phyloP scores from a whole-genome alignment of 2,888 invertebrate genomes.

The Drosophila sordidapex region DNA sequence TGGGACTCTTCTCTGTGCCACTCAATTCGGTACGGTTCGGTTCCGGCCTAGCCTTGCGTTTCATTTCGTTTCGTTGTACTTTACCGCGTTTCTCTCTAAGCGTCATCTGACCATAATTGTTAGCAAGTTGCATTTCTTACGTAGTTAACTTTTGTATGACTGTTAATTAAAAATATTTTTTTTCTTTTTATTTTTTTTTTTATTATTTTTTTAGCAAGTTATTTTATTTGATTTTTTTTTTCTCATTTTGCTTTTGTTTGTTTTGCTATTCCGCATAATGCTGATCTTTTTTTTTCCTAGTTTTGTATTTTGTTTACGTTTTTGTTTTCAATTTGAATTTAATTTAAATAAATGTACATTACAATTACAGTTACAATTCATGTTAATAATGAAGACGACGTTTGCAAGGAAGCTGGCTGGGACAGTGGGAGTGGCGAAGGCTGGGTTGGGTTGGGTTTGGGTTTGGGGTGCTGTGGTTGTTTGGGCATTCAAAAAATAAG shows the following conservation, averaged over 20 bases:
- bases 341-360: conserved; percentile 74
- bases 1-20: conserved; percentile 1
- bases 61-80: conserved; percentile 57
- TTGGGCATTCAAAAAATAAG: conserved; percentile 26
- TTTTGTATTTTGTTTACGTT: conserved; percentile 47
- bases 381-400: conserved; percentile 23
- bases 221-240: conserved; percentile 54
- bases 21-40: not conserved
- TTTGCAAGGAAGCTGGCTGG: conserved; percentile 1
- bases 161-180: conserved; percentile 51
- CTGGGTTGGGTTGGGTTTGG: no score
- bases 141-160: conserved; percentile 54
- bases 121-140: conserved; percentile 1
- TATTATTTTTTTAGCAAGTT: conserved; percentile 22
- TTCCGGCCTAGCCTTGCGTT: conserved; percentile 21
- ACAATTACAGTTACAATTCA: conserved; percentile 59
- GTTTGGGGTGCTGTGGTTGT: not conserved
- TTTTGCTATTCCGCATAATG: conserved; percentile 52
- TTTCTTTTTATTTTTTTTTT: conserved; percentile 24
- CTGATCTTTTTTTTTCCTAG: conserved; percentile 28
- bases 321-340: conserved; percentile 50
- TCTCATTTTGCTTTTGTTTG: conserved; percentile 23
- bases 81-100: conserved; percentile 49
- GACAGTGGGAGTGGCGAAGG: not conserved
- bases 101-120: conserved; percentile 27